Evolutionary conservation across 2,113 vertebrate genomes (phyloP).

Genomic region (Thamnophis sirtalis): DNA sequence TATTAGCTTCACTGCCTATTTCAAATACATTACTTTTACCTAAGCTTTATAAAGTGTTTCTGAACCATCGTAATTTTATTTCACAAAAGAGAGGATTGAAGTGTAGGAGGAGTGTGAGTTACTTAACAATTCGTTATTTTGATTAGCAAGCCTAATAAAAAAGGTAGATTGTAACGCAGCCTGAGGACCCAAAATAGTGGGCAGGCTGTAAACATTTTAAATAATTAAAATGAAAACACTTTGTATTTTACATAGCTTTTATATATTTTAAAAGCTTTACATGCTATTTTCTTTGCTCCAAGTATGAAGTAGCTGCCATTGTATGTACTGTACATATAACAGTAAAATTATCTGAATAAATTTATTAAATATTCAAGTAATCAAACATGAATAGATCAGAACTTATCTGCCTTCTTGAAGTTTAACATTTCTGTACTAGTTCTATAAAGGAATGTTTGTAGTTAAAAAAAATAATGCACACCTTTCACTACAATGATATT

Average conservation of each 20-base stretch:
- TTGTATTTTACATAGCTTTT: background rate
- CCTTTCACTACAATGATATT: background rate
- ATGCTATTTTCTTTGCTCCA: background rate
- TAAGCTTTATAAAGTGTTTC: background rate
- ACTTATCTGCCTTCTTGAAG: background rate
- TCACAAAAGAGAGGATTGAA: background rate
- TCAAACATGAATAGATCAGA: background rate
- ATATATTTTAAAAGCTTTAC: no score
- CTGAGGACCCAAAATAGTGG: background rate
- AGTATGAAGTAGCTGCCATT: background rate
- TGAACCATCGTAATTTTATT: background rate
- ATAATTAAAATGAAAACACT: background rate
- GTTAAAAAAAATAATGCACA: background rate
- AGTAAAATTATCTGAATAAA: background rate
- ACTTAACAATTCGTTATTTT: background rate
- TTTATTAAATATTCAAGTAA: background rate
- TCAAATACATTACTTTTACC: background rate
- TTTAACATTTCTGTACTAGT: background rate
- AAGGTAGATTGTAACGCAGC: background rate
- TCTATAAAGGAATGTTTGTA: background rate
- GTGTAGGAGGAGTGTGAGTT: background rate
- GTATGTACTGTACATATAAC: background rate
- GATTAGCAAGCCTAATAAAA: background rate
- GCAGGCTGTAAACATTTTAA: background rate
- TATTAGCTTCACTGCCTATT: background rate